Base-by-base conservation (phyloP, 2,113 vertebrate genomes). In the Epinephelus lanceolatus region DNA sequence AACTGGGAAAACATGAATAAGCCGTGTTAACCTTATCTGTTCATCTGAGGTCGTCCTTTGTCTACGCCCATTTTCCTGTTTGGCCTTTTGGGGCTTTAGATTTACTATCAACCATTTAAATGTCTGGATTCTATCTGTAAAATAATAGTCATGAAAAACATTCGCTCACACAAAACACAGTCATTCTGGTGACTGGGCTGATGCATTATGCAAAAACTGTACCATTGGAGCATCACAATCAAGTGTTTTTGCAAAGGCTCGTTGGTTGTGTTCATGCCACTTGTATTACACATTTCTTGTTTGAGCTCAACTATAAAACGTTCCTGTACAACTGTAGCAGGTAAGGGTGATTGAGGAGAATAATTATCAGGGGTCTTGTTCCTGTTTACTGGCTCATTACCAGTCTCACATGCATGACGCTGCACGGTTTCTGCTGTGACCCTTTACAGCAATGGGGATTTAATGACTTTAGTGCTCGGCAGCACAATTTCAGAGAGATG, bases 281-380 rank as follows among this genome's bases (percentile, higher is more conserved):
- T 42, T 37, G 21, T 37, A 6, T 7, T 37, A 47, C 17, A 57
- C 27, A 76, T 71, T 37, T 61, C 15, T 65, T 23, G 42, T 51
- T 42, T 57, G 6, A 42, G 3, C n/a, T 27, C 71, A 68, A 25
- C 42, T 13, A 42, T 7, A 53, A 49, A 8, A 18, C 30, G 17
- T 47, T 77, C 67, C 65, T 17, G 56, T 79, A 45, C 42, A 76
- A 65, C 86, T 83, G 59, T 62, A 78, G 78, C 49, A n/a, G 55
- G 71, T 80, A 12, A 17, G 59, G 7, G 27, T 72, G 86, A 92
- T 69, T 80, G 79, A 90, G 83, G 81, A 89, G 33, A 19, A 23
- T 74, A 65, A 86, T 91, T 88, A 86, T 76, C 37, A 63, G 71
- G 61, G 42, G 59, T 80, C 71, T 69, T 74, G 76, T 63, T 84